Evolutionary conservation across 2,113 vertebrate species (phyloP).

Genomic region (Trogon melanurus): DNA sequence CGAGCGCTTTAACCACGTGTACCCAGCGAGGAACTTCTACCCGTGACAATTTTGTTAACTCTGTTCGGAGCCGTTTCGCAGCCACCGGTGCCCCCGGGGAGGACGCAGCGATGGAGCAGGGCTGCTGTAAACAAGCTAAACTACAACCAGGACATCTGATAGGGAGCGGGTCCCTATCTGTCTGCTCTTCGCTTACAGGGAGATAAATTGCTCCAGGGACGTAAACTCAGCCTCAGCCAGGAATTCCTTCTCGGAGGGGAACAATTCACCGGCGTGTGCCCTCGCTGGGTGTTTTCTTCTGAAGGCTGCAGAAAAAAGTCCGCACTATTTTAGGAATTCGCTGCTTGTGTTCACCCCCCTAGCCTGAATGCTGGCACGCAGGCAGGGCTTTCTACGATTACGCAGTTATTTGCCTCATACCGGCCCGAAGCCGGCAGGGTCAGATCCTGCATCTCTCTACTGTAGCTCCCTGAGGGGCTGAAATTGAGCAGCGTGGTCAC

Average conservation of each 20-base stretch:
- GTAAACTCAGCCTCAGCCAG: not conserved
- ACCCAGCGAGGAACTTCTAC: not conserved
- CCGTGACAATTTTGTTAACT: fast-evolving
- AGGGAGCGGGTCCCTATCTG: not conserved
- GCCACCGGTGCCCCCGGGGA: not conserved
- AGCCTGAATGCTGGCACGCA: not conserved
- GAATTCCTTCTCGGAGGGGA: not conserved
- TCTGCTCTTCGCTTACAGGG: not conserved
- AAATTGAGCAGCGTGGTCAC: fast-evolving
- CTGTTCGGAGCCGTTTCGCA: not conserved
- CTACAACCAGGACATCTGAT: not conserved
- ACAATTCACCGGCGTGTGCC: not conserved
- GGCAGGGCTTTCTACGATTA: not conserved
- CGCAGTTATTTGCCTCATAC: not conserved
- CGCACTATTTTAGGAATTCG: conserved; percentile 27
- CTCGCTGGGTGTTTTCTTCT: not conserved
- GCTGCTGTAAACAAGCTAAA: not conserved
- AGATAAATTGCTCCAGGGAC: not conserved
- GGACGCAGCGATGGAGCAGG: not conserved
- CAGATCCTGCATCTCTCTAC: not conserved
- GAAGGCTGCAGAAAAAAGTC: conserved; percentile 30
- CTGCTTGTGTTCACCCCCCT: not conserved
- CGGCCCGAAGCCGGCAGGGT: not conserved
- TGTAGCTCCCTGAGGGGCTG: not conserved
- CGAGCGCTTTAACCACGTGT: fast-evolving